Percentiles rank a stretch among this genome's conserved stretches.
Evolutionary conservation across 2,797 vertebrate species (phyloP).

Genomic region (Microctenopoma steveboyesi): DNA sequence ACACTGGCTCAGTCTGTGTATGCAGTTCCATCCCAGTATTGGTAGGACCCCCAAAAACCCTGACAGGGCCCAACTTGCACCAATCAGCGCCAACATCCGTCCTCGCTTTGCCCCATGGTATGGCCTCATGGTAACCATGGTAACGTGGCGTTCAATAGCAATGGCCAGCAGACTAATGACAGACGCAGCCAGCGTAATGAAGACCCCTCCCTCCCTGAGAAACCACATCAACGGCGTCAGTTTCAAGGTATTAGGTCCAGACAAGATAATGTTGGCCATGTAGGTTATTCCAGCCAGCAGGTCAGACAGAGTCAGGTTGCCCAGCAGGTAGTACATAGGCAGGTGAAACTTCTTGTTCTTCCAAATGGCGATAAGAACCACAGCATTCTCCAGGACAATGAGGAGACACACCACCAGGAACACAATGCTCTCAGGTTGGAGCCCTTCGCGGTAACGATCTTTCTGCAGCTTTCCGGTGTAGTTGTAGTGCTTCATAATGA

Average conservation of each 20-base stretch:
- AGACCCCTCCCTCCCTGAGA: slow-evolving; percentile 89
- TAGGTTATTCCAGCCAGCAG: slow-evolving; percentile 90
- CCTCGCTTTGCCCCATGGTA: slow-evolving; percentile 84
- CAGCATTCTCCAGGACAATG: slow-evolving; percentile 89
- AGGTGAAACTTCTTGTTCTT: slow-evolving; percentile 91
- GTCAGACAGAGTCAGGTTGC: slow-evolving; percentile 91
- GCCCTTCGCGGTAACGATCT: slow-evolving; percentile 81
- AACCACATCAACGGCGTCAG: slow-evolving; percentile 91
- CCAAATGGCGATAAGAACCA: slow-evolving; percentile 88
- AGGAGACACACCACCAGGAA: slow-evolving; percentile 88
- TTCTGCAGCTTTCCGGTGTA: slow-evolving; percentile 87
- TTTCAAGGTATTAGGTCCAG: slow-evolving; percentile 85
- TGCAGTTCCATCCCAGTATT: slow-evolving; percentile 91
- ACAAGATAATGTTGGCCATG: slow-evolving; percentile 89
- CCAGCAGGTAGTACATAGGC: slow-evolving; percentile 93
- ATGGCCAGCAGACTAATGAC: slow-evolving; percentile 91
- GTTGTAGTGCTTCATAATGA: slow-evolving; percentile 88
- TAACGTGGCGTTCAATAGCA: slow-evolving; percentile 90
- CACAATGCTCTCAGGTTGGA: slow-evolving; percentile 84
- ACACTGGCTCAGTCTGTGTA: slow-evolving; percentile 82
- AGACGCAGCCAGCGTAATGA: slow-evolving; percentile 89
- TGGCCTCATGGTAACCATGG: slow-evolving; percentile 90
- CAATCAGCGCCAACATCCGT: slow-evolving; percentile 86
- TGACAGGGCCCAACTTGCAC: slow-evolving; percentile 86
- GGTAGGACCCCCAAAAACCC: slow-evolving; percentile 87